Base-by-base conservation (phyloP, 2,113 vertebrate genomes). In the Vulpes vulpes region DNA sequence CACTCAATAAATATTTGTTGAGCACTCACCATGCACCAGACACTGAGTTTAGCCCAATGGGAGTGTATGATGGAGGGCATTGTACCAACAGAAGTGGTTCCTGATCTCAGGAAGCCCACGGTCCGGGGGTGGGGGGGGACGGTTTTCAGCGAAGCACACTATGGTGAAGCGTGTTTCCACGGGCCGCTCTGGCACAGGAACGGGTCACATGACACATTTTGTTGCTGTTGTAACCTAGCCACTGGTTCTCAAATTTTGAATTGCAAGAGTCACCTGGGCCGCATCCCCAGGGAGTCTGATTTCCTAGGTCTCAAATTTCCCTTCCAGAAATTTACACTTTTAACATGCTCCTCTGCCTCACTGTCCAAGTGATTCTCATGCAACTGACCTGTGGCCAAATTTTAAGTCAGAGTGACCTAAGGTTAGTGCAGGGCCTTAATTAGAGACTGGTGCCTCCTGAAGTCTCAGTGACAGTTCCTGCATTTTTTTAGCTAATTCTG, bases 41-140 rank as follows among this genome's bases (percentile, higher is more conserved):
- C n/a, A 9, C 32, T 10, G 25, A 73, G 3, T 35, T 60, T 20
- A 62, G 79, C 49, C 71, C 30, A 15, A 3, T 16, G 49, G n/a
- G 12, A 49, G 64, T 15, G 64, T 15, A 5, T 0, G 0, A 4
- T 2, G 25, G 27, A 38, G 5, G 51, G 25, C 23, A 23, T 1
- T 79, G 32, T 8, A 60, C 6, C 27, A 2, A 88, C 5, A 32
- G 19, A 15, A 3, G 10, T 0, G 19, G 8, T 19, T 53, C 19
- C 71, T 93, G 23, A 16, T 81, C 49, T 57, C 53, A 23, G 4
- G 67, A 85, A 23, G 11, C 38, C 74, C 23, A 3, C 2, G 4
- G 30, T 55, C 38, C 3, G 1, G 43, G 35, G 2, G 35, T 2
- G 35, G 35, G 49, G 35, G 32, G 38, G 8, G 76, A 67, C 27